A percentile compares a stretch with the other conserved stretches of the same genome.
These are phyloP conservation scores for Lanistes nyassanus DNA, from an alignment of 1,140 invertebrate genomes.

Conservation along the genomic window DNA sequence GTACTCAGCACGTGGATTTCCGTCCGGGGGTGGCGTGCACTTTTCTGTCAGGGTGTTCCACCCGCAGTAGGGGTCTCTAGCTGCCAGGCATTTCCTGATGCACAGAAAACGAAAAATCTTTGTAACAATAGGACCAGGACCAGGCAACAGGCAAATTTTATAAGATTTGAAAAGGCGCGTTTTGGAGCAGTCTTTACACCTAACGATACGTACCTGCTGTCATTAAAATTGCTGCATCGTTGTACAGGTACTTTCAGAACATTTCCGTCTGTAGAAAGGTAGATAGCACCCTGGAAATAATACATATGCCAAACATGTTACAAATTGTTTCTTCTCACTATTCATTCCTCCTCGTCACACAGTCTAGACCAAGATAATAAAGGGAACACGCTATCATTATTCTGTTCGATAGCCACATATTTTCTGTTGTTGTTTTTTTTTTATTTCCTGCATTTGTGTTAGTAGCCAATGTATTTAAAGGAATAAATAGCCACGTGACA, in stretches of 20 bases:
- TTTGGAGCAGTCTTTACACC: too few species aligned
- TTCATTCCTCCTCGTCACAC: too few species aligned
- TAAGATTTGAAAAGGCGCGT: not conserved
- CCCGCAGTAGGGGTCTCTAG: constrained; percentile 93
- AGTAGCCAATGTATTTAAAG: too few species aligned
- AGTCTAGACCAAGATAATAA: too few species aligned
- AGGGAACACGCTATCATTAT: too few species aligned
- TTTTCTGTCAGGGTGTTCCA: constrained; percentile 82
- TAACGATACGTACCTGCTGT: constrained; percentile 42
- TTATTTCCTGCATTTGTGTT: too few species aligned
- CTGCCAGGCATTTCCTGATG: constrained; percentile 78
- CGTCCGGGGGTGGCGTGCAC: constrained; percentile 77
- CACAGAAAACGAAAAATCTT: too few species aligned
- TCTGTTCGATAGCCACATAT: too few species aligned
- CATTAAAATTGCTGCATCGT: constrained; percentile 79
- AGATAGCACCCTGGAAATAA: constrained; percentile 77
- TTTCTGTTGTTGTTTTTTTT: constrained; percentile 1
- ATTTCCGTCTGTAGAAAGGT: constrained; percentile 79
- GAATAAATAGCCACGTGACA: too few species aligned
- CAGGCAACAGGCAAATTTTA: not conserved
- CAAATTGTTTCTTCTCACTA: too few species aligned
- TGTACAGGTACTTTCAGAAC: constrained; percentile 80
- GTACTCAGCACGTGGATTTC: constrained; percentile 72
- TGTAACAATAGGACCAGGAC: not conserved
- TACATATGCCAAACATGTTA: too few species aligned